These are phyloP conservation scores for Proales similis DNA, from an alignment of 1,140 invertebrate genomes.

Conservation along the genomic window DNA sequence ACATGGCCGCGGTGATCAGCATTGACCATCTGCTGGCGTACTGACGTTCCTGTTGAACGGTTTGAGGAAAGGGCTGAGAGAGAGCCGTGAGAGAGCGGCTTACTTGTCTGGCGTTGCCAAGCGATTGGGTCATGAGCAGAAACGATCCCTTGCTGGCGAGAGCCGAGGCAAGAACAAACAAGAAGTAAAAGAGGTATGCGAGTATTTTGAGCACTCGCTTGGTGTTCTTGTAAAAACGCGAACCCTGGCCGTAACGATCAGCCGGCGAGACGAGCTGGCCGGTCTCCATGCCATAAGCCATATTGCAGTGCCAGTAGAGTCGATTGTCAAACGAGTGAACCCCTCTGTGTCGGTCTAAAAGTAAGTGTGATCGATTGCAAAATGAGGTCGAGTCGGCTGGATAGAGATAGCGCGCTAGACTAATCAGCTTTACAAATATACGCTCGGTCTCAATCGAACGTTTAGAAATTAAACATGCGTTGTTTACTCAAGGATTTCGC, in stretches of 20 bases:
- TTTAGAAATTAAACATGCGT: no score
- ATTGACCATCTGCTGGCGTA: conserved; percentile 41
- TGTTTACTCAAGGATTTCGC: no score
- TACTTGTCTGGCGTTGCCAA: conserved; percentile 44
- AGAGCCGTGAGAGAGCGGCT: conserved; percentile 40
- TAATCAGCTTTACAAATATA: no score
- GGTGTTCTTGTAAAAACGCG: conserved; percentile 38
- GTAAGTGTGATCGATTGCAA: no score
- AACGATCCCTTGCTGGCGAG: conserved; percentile 45
- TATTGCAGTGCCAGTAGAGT: conserved; percentile 37
- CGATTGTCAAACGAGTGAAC: no score
- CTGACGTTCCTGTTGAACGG: conserved; percentile 39
- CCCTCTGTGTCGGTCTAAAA: no score
- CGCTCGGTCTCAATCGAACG: no score
- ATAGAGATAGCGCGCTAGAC: no score
- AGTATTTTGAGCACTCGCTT: conserved; percentile 42
- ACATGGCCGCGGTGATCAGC: conserved; percentile 43
- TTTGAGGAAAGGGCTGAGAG: no score
- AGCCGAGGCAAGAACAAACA: conserved; percentile 41
- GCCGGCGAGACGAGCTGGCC: conserved; percentile 39
- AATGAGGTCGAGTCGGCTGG: no score
- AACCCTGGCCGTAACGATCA: conserved; percentile 38
- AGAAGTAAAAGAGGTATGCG: conserved; percentile 43
- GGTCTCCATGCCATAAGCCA: conserved; percentile 34
- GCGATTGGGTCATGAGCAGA: conserved; percentile 45